Evolutionary conservation across 2,888 invertebrate species (phyloP).

Genomic region (Chrysina gloriosa): DNA sequence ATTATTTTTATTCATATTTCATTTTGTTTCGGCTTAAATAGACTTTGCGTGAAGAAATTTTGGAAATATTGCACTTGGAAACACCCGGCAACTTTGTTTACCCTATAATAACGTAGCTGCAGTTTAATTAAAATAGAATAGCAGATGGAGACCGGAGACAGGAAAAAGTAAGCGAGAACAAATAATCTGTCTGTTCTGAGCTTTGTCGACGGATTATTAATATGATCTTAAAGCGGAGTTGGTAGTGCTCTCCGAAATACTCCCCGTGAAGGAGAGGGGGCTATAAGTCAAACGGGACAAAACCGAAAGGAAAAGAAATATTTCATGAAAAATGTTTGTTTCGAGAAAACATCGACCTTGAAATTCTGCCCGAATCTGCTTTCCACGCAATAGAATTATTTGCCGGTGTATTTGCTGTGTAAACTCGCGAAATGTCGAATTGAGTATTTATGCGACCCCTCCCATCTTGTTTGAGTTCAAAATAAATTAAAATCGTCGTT

Average conservation of each 20-base stretch:
- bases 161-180: background rate
- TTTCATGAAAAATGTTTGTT: constrained; percentile 22
- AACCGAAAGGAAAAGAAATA: constrained; percentile 3
- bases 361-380: background rate
- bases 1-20: too few species aligned
- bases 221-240: background rate
- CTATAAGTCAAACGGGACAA: background rate
- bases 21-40: background rate
- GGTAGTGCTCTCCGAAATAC: background rate
- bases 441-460: background rate
- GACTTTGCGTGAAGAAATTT: too few species aligned
- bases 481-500: constrained; percentile 6
- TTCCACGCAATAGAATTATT: constrained; percentile 21
- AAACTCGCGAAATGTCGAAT: background rate
- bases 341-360: background rate
- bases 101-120: background rate
- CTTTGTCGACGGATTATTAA: constrained; percentile 5
- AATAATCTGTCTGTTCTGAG: background rate
- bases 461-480: background rate
- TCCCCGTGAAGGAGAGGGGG: background rate
- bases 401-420: constrained; percentile 1
- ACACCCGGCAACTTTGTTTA: background rate
- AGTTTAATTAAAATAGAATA: background rate
- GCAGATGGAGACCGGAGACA: background rate
- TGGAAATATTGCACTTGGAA: too few species aligned